A percentile compares a stretch with the other conserved stretches of the same genome.
These are phyloP conservation scores for Cyclura pinguis DNA, from an alignment of 2,797 vertebrate species.

Conservation along the genomic window DNA sequence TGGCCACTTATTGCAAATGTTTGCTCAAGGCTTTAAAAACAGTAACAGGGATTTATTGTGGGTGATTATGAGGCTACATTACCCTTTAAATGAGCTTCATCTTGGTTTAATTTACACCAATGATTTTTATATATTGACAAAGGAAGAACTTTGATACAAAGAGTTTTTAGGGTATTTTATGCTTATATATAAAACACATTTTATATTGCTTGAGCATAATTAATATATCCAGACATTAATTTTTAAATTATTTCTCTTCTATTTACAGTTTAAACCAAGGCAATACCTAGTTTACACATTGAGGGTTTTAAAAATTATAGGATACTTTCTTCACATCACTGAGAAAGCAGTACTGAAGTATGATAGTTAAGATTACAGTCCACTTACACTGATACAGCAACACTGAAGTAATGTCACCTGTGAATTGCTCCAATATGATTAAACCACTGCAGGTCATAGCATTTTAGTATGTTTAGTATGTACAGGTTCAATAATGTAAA, in stretches of 20 bases:
- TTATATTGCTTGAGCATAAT: background rate
- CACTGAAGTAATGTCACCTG: background rate
- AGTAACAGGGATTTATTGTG: constrained; percentile 75
- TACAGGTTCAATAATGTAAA: background rate
- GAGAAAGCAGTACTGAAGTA: background rate
- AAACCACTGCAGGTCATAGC: background rate
- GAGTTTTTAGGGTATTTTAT: constrained; percentile 31
- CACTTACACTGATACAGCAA: background rate
- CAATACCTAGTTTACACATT: background rate
- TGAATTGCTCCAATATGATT: background rate
- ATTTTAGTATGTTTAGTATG: background rate
- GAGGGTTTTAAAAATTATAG: background rate
- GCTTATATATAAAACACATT: background rate
- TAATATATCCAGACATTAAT: background rate
- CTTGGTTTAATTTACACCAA: constrained; percentile 63
- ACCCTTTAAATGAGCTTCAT: constrained; percentile 70
- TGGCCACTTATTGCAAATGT: constrained; percentile 90
- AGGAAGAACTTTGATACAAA: constrained; percentile 63
- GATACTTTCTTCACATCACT: background rate
- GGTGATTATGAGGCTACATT: constrained; percentile 66
- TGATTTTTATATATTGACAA: constrained; percentile 52
- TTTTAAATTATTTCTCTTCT: constrained; percentile 19
- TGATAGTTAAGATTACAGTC: background rate
- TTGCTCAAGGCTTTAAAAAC: constrained; percentile 88
- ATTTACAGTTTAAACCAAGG: constrained; percentile 41